Evolutionary conservation across 2,888 invertebrate species (phyloP), one percentile per base, ranked within the genome.

Genomic region (Euphydryas editha): DNA sequence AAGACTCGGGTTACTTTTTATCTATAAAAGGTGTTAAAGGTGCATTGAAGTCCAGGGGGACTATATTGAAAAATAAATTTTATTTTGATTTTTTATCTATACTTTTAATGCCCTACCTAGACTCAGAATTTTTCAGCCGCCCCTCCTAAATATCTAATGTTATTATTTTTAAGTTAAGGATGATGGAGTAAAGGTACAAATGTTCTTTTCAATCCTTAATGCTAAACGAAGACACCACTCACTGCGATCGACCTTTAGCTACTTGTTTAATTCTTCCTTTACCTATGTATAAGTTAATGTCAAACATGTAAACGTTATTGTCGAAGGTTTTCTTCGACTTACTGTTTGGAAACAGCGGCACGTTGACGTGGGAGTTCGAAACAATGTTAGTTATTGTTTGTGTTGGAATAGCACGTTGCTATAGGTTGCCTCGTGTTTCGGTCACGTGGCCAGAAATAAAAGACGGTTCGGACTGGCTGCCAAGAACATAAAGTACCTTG

Each of bases 301-400:
- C 36, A 17, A 54, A 36, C 10, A 17, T 54, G 36, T 30, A 54
- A 36, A 54, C 18, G 30, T n/a, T 18, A 47, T 36, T 62, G 44
- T 20, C 20, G 30, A 44, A 46, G 36, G 55, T 36, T 46, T 36
- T 20, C 18, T 37, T 36, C 37, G 44, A n/a, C 15, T 56, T 21
- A 21, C 20, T 36, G 24, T 62, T 62, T 56, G 37, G 18, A 42
- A 51, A 46, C 24, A 13, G 42, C 54, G 30, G 62, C 78, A 79
- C 76, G 73, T 79, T 76, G 63, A 62, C 59, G 68, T 74, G 67
- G 75, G 74, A 74, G 75, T 76, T 75, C 64, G 39, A 69, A 78
- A 82, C 79, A 80, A 80, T 77, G 71, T 68, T n/a, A 61, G 56
- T 71, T 69, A 73, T 79, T 81, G 78, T 78, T 83, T 79, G 73